Conservation (phyloP, 2,113 vertebrate species). For the Oceanites oceanicus region DNA sequence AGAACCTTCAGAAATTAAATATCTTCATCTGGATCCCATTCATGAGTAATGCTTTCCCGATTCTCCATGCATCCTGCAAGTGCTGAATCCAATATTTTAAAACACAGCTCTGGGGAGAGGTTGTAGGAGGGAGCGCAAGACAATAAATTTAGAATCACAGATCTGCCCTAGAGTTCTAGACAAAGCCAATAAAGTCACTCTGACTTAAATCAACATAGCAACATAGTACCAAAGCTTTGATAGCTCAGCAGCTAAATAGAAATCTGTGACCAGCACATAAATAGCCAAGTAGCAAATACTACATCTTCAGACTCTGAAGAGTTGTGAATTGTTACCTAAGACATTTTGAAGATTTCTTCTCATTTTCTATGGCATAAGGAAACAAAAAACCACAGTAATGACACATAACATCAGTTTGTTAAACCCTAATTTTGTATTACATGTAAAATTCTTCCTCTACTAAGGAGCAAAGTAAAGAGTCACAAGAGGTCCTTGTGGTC, state of each 20-base stretch:
- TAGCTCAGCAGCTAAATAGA: background rate
- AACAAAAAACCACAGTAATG: background rate
- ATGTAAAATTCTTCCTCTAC: background rate
- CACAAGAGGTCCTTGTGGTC: background rate
- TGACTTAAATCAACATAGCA: background rate
- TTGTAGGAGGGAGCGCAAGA: background rate
- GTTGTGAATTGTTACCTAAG: background rate
- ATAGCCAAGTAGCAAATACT: background rate
- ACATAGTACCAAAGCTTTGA: background rate
- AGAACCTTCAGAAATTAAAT: background rate
- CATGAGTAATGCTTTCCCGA: background rate
- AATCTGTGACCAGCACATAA: background rate
- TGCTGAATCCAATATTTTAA: background rate
- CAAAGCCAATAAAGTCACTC: background rate
- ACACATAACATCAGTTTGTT: background rate
- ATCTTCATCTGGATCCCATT: constrained; percentile 1
- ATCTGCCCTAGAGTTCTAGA: background rate
- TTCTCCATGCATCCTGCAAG: background rate
- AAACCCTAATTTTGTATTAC: background rate
- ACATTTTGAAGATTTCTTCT: background rate
- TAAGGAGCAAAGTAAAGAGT: background rate
- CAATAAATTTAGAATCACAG: background rate
- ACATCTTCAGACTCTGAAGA: background rate
- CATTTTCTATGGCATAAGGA: background rate
- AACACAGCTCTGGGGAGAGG: background rate